phyloP scores from a whole-genome alignment of 2,797 vertebrate genomes.

The Coregonus suidteri region DNA sequence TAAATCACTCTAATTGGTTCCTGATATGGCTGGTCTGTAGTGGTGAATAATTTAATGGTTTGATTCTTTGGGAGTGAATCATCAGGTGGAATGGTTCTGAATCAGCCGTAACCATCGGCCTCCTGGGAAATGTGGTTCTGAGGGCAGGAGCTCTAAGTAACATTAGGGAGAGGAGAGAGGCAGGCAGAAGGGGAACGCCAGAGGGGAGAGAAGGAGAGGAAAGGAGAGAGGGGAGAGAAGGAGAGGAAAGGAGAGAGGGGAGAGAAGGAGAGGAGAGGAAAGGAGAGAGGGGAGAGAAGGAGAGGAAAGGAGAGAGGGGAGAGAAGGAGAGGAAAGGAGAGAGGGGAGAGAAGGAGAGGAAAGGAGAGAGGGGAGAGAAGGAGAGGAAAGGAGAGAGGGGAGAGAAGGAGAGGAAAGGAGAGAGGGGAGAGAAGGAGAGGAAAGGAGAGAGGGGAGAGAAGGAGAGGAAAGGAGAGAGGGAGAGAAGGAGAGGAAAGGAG shows the following conservation, averaged over 20 bases:
- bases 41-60: slow-evolving; percentile 30
- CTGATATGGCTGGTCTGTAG: slow-evolving; percentile 4
- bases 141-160: no score
- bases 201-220: slow-evolving; percentile 19
- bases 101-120: neutral
- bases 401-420: slow-evolving; percentile 7
- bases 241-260: slow-evolving; percentile 24
- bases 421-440: no score
- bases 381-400: no score
- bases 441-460: slow-evolving; percentile 22
- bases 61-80: slow-evolving; percentile 31
- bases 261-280: slow-evolving; percentile 6
- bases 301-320: slow-evolving; percentile 13
- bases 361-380: slow-evolving; percentile 2
- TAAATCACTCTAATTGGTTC: neutral
- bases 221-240: slow-evolving; percentile 11
- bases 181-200: slow-evolving; percentile 21
- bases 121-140: neutral
- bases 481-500: no score
- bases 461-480: slow-evolving; percentile 12
- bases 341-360: slow-evolving; percentile 19
- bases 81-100: neutral
- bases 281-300: slow-evolving; percentile 16
- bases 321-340: no score
- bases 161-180: neutral